Percentiles rank a stretch among this genome's conserved stretches.
These are phyloP conservation scores for Megathymus violae DNA, from an alignment of 1,140 invertebrate species.

Conservation along the genomic window DNA sequence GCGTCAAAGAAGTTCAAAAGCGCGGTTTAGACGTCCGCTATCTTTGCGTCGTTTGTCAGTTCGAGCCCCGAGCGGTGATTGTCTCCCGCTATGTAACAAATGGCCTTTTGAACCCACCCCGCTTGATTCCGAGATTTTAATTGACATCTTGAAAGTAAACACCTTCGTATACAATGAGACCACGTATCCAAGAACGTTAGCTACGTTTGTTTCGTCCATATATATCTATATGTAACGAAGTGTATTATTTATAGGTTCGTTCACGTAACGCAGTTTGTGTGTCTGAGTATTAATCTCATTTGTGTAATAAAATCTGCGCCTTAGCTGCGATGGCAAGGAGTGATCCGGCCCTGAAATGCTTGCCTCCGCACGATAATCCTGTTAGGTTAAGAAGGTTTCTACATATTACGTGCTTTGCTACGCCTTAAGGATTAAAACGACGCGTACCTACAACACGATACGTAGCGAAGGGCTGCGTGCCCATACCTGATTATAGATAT, in stretches of 20 bases:
- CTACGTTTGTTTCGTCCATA: slow-evolving; percentile 50
- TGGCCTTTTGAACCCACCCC: slow-evolving; percentile 60
- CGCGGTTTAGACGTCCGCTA: slow-evolving; percentile 72
- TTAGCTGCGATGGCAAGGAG: slow-evolving; percentile 74
- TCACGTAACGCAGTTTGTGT: slow-evolving; percentile 52
- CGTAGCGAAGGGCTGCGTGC: slow-evolving; percentile 40
- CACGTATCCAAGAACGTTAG: slow-evolving; percentile 39
- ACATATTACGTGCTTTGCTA: slow-evolving; percentile 86
- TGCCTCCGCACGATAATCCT: slow-evolving; percentile 86
- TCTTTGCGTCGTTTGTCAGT: slow-evolving; percentile 76
- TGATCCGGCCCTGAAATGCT: slow-evolving; percentile 82
- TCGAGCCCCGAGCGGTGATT: slow-evolving; percentile 65
- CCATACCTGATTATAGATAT: slow-evolving; percentile 41
- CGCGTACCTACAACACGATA: slow-evolving; percentile 67
- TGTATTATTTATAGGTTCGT: slow-evolving; percentile 40
- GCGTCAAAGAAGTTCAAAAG: slow-evolving; percentile 81
- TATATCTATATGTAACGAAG: slow-evolving; percentile 43
- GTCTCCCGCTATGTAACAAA: slow-evolving; percentile 64
- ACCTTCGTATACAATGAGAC: slow-evolving; percentile 41
- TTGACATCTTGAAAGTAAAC: slow-evolving; percentile 60
- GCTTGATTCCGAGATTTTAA: slow-evolving; percentile 64
- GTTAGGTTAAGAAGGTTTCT: slow-evolving; percentile 88
- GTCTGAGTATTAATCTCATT: slow-evolving; percentile 80
- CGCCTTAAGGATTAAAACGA: slow-evolving; percentile 86
- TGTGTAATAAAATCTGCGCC: slow-evolving; percentile 83